Conservation (phyloP, 2,888 invertebrate species). For the Drosophila rubida region DNA sequence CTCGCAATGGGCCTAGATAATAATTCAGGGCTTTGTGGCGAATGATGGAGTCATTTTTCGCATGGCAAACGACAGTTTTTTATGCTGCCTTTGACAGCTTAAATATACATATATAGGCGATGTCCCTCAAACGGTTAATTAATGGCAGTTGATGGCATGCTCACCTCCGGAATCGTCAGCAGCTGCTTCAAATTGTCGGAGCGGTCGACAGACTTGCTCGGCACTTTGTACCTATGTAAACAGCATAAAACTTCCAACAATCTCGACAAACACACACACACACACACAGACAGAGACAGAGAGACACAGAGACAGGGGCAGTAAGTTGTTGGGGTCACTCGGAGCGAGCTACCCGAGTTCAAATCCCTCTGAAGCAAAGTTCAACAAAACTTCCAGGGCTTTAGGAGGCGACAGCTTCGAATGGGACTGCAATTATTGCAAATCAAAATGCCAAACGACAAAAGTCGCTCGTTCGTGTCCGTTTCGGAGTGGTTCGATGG, state of each 20-base stretch:
- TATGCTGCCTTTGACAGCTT: not conserved
- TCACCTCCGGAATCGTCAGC: not conserved
- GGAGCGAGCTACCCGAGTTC: not conserved
- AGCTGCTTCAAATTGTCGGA: not conserved
- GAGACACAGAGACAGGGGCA: no score
- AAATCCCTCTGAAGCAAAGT: constrained; percentile 36
- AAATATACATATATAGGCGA: not conserved
- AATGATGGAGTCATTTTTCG: no score
- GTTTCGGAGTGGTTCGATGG: no score
- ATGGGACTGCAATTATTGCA: constrained; percentile 29
- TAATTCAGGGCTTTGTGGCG: no score
- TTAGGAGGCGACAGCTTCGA: constrained; percentile 4
- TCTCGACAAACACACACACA: constrained; percentile 24
- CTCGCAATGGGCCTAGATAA: no score
- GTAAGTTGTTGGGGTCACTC: not conserved
- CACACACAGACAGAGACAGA: no score
- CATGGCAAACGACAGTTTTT: not conserved
- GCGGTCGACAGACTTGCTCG: not conserved
- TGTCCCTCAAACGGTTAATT: constrained; percentile 3
- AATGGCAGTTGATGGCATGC: not conserved
- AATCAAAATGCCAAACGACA: constrained; percentile 23
- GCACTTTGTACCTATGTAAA: constrained; percentile 12
- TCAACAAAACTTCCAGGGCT: constrained; percentile 34
- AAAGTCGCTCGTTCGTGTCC: constrained; percentile 18
- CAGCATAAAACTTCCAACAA: constrained; percentile 34